Evolutionary conservation across 2,888 invertebrate genomes (phyloP).

Genomic region (Cantharis nigra): DNA sequence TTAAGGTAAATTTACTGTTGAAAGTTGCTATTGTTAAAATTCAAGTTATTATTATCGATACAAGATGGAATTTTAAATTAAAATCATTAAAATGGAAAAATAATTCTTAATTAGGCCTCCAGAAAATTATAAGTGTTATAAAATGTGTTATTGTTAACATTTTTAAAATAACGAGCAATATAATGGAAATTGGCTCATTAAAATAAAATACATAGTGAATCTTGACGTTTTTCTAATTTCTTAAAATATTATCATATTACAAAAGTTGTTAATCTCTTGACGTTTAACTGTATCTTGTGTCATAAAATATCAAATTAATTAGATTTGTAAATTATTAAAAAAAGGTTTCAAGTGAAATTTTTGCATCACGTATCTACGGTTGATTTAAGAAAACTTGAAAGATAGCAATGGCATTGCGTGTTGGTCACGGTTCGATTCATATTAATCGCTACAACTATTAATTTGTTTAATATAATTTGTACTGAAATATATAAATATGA

Average conservation of each 20-base stretch:
- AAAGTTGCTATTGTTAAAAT: no score
- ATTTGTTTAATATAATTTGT: neutral
- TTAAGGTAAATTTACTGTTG: neutral
- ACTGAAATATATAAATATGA: neutral
- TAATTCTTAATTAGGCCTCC: neutral
- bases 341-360: neutral
- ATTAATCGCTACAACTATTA: neutral
- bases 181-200: neutral
- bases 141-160: neutral
- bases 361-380: neutral
- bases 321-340: neutral
- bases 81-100: neutral
- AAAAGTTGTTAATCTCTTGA: neutral
- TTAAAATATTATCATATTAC: neutral
- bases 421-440: neutral
- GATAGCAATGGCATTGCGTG: neutral
- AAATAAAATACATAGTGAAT: neutral
- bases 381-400: neutral
- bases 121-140: neutral
- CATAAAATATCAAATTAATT: neutral
- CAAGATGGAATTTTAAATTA: neutral
- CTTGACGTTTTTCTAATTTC: neutral
- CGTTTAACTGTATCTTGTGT: neutral
- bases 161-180: neutral
- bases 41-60: neutral